These are phyloP conservation scores for Planiliza haematocheilus DNA, from an alignment of 2,113 vertebrate genomes.

Conservation along the genomic window DNA sequence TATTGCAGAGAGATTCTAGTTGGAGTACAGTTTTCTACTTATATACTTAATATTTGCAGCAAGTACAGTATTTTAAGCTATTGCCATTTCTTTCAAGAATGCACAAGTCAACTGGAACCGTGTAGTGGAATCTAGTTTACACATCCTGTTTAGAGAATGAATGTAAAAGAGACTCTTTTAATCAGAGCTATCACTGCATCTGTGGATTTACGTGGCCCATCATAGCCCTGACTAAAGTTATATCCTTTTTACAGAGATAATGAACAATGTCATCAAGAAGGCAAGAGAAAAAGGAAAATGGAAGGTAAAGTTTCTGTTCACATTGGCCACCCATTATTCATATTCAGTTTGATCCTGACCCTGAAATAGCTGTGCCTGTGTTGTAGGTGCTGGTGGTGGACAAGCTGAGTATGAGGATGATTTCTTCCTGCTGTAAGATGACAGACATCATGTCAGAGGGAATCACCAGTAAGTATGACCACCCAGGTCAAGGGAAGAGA, in stretches of 20 bases:
- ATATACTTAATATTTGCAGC: too few relatives aligned
- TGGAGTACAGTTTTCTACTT: too few relatives aligned
- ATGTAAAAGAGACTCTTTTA: too few relatives aligned
- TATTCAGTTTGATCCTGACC: not conserved
- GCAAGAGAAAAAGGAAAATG: slow-evolving; percentile 97
- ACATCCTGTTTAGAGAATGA: too few relatives aligned
- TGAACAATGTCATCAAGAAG: slow-evolving; percentile 98
- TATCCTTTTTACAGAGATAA: slow-evolving; percentile 87
- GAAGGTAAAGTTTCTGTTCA: slow-evolving; percentile 86
- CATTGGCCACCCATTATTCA: not conserved
- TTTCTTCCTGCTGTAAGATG: slow-evolving; percentile 99
- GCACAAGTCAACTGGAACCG: too few relatives aligned
- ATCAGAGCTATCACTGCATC: too few relatives aligned
- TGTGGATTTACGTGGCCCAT: too few relatives aligned
- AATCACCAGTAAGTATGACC: slow-evolving; percentile 92
- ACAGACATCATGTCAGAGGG: slow-evolving; percentile 99
- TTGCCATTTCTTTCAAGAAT: too few relatives aligned
- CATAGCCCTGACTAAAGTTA: not conserved
- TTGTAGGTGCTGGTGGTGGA: slow-evolving; percentile 96
- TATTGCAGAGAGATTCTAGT: too few relatives aligned
- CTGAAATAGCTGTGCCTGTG: not conserved
- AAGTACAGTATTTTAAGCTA: too few relatives aligned
- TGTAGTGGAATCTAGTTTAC: too few relatives aligned
- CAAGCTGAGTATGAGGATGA: slow-evolving; percentile 97
- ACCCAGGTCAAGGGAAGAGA: too few relatives aligned